Percentiles rank a stretch among this genome's conserved stretches.
phyloP scores from a whole-genome alignment of 2,797 vertebrate genomes.

The Pseudochirops cupreus region DNA sequence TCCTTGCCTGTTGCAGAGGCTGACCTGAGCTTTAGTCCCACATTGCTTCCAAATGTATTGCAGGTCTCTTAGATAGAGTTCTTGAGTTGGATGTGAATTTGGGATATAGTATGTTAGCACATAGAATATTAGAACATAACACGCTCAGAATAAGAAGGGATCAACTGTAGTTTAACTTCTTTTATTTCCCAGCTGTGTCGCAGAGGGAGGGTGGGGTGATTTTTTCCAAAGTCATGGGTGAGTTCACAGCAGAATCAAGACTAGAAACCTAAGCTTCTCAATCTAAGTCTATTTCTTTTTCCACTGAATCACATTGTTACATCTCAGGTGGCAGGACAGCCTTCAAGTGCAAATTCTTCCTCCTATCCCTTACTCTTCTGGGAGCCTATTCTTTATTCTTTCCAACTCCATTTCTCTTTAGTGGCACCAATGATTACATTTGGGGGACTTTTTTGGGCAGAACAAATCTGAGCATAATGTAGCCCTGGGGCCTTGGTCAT shows the following conservation, averaged over 20 bases:
- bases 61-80: neutral
- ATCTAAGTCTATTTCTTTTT: neutral
- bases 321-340: neutral
- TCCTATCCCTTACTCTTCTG: neutral
- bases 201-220: neutral
- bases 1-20: neutral
- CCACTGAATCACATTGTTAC: neutral
- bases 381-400: slow-evolving; percentile 28
- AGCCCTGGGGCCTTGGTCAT: slow-evolving; percentile 66
- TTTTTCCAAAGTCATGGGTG: neutral
- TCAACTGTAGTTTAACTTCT: neutral
- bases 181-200: neutral
- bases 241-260: neutral
- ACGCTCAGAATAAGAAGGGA: neutral
- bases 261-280: neutral
- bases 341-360: neutral
- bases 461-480: slow-evolving; percentile 63
- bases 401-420: slow-evolving; percentile 41
- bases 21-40: neutral
- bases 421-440: slow-evolving; percentile 51
- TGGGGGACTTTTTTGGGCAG: slow-evolving; percentile 57
- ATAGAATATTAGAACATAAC: neutral
- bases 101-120: neutral
- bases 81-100: neutral
- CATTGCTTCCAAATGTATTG: neutral